These are phyloP conservation scores for Plemyria rubiginata DNA, from an alignment of 2,888 invertebrate genomes.

Conservation along the genomic window DNA sequence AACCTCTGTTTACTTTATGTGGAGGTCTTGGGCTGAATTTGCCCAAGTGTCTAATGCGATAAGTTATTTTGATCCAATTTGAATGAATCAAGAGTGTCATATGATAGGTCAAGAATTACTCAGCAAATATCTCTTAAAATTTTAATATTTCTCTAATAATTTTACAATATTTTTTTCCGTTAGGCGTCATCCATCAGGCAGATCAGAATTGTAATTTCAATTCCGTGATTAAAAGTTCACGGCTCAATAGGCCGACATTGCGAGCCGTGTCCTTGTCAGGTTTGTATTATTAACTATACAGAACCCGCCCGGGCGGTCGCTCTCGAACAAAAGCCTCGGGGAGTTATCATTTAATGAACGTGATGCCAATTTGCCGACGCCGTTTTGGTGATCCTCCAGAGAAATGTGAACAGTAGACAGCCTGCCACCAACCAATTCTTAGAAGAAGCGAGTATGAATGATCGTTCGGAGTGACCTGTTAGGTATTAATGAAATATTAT, in stretches of 20 bases:
- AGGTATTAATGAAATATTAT: too few relatives aligned
- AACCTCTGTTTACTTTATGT: not conserved
- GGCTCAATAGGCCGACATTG: constrained; percentile 28
- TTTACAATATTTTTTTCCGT: not conserved
- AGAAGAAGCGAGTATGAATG: not conserved
- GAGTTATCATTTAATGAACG: constrained; percentile 54
- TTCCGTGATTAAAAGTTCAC: constrained; percentile 26
- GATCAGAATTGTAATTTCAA: constrained; percentile 12
- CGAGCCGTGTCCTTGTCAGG: constrained; percentile 39
- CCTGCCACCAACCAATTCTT: not conserved
- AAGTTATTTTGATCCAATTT: too few relatives aligned
- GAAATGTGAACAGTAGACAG: constrained; percentile 16
- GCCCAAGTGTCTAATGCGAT: too few relatives aligned
- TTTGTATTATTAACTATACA: constrained; percentile 45
- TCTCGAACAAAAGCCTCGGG: constrained; percentile 39
- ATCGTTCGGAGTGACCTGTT: too few relatives aligned
- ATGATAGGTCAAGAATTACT: too few relatives aligned
- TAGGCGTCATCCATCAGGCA: constrained; percentile 7
- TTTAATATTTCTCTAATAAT: too few relatives aligned
- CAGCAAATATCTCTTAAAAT: too few relatives aligned
- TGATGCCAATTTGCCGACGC: constrained; percentile 50
- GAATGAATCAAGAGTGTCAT: too few relatives aligned
- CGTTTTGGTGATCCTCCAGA: constrained; percentile 39
- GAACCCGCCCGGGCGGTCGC: constrained; percentile 34
- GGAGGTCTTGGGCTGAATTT: too few relatives aligned